These are phyloP conservation scores for Dicentrarchus labrax DNA, from an alignment of 2,113 vertebrate genomes.

Conservation along the genomic window DNA sequence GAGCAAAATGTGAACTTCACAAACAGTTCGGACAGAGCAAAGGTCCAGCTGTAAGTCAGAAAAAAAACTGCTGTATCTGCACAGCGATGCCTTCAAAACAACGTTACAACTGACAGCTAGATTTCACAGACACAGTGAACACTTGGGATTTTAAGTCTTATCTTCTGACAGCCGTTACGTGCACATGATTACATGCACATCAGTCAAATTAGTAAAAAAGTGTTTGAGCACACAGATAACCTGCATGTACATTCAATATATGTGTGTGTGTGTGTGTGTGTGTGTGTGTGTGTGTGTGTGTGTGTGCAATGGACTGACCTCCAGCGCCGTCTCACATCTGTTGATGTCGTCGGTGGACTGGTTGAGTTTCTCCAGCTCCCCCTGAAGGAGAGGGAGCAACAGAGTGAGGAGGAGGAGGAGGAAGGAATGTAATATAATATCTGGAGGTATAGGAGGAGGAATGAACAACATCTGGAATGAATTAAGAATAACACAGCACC, in stretches of 20 bases:
- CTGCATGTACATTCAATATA: not conserved
- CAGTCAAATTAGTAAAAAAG: not conserved
- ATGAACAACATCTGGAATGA: constrained; percentile 32
- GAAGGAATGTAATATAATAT: constrained; percentile 4
- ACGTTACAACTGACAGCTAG: not conserved
- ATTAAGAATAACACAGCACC: not conserved
- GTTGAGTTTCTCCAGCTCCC: constrained; percentile 97
- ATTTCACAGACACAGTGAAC: not conserved
- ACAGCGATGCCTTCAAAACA: not conserved
- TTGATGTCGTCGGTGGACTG: constrained; percentile 98
- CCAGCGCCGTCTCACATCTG: constrained; percentile 94
- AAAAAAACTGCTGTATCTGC: constrained; percentile 7
- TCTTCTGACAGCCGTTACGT: not conserved
- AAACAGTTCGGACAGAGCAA: constrained; percentile 19
- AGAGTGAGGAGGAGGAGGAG: not conserved
- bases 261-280: constrained; percentile 3
- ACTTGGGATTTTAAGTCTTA: not conserved
- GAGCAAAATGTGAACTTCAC: constrained; percentile 2
- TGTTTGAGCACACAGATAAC: not conserved
- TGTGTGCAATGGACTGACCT: constrained; percentile 86
- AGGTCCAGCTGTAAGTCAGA: constrained; percentile 19
- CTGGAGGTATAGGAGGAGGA: not conserved
- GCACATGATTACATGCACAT: not conserved
- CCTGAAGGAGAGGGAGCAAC: constrained; percentile 79
- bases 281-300: not conserved